Percentiles rank a stretch among this genome's conserved stretches.
Evolutionary conservation across 2,888 invertebrate species (phyloP).

Genomic region (Catotricha subobsoleta): DNA sequence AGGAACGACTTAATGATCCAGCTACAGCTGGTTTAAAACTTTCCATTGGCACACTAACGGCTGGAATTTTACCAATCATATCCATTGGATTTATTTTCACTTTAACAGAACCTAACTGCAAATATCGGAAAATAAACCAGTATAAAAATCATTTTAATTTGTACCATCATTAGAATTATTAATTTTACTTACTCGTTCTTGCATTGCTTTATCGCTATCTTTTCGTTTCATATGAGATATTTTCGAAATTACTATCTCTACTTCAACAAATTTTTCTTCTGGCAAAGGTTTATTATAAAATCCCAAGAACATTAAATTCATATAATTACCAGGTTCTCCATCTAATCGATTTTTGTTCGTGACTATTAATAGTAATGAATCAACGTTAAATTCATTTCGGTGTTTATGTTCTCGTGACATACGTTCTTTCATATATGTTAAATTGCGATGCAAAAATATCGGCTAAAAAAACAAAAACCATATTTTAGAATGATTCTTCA

Average conservation of each 20-base stretch:
- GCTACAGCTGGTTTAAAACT: conserved; percentile 55
- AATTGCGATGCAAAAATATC: conserved; percentile 75
- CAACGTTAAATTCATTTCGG: conserved; percentile 56
- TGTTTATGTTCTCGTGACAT: conserved; percentile 69
- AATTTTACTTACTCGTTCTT: conserved; percentile 42
- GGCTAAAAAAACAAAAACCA: conserved; percentile 43
- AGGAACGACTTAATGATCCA: conserved; percentile 65
- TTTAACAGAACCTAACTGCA: conserved; percentile 47
- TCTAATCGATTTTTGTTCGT: conserved; percentile 43
- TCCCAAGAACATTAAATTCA: conserved; percentile 76
- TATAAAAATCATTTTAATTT: no score
- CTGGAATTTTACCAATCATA: conserved; percentile 36
- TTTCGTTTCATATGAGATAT: conserved; percentile 87
- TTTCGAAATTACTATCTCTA: conserved; percentile 73
- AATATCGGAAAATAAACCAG: conserved; percentile 2
- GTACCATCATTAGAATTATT: neutral
- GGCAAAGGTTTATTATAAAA: conserved; percentile 55
- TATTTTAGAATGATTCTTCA: conserved; percentile 22
- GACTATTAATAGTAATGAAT: conserved; percentile 50
- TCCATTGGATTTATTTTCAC: conserved; percentile 54
- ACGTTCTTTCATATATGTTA: conserved; percentile 82
- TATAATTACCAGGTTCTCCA: conserved; percentile 50
- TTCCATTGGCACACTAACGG: conserved; percentile 72
- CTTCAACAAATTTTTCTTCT: conserved; percentile 33
- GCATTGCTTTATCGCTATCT: conserved; percentile 69